These are phyloP conservation scores for Ciconia boyciana DNA, from an alignment of 2,113 vertebrate genomes.

Conservation along the genomic window DNA sequence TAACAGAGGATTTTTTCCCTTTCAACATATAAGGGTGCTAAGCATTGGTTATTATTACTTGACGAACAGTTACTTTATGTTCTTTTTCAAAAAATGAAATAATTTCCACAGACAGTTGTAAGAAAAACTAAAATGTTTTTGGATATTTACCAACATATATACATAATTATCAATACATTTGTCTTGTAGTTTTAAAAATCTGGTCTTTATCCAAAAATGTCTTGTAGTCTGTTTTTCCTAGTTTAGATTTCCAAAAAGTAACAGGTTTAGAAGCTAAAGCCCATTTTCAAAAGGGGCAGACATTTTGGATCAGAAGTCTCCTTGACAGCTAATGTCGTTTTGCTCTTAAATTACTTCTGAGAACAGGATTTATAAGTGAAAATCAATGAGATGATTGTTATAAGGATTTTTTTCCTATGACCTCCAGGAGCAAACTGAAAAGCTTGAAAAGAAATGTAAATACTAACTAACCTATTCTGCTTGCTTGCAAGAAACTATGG, in stretches of 20 bases:
- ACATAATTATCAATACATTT: background rate
- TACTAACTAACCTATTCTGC: background rate
- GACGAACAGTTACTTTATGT: background rate
- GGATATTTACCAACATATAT: background rate
- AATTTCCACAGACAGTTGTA: background rate
- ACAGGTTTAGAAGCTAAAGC: background rate
- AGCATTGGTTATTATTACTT: background rate
- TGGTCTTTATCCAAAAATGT: background rate
- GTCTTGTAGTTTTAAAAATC: background rate
- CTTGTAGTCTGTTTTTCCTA: background rate
- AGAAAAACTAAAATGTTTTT: background rate
- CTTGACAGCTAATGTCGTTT: background rate
- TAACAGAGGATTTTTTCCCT: background rate
- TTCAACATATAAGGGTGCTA: background rate
- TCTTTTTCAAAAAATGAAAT: background rate
- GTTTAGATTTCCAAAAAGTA: background rate
- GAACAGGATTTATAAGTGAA: background rate
- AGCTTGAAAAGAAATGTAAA: background rate
- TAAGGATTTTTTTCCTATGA: background rate
- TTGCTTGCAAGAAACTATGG: background rate
- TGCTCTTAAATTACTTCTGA: background rate
- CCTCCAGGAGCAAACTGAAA: background rate
- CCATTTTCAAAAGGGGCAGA: background rate
- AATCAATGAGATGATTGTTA: background rate
- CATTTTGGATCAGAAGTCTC: background rate